Base-by-base conservation (phyloP, 2,888 invertebrate species). In the Volucella zonaria region DNA sequence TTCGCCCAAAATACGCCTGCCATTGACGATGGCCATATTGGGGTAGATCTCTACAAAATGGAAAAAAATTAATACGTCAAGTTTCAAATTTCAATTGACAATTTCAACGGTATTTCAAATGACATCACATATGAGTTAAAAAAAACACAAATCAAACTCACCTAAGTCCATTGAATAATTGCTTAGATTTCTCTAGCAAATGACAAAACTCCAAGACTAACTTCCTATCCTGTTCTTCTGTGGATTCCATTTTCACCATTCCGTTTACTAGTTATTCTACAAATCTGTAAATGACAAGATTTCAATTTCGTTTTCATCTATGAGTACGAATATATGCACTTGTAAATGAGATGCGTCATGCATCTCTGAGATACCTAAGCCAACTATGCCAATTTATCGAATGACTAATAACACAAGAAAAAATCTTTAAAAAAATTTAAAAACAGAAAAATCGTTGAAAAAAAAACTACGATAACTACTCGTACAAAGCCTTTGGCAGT, bases 21-120 rank as follows among this genome's bases (percentile, higher is more conserved):
- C 98, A 99, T 92, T 98, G 98, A 91, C 97, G 97, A 93, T 98
- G 97, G 14, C 98, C 98, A 93, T 98, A 98, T 92, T 98, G 98
- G 49, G 99, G 98, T 88, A 99, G 93, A 93, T 98, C 98, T 90
- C 98, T 98, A 92, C 43, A 31, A 78, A 59, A 51, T 45, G 0
- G 40, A 23, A 23, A 43, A n/a, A 56, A 49, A 42, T 52, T 11
- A 58, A 61, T 40, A 15, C 0, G 11, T 23, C 23, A n/a, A 67
- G 70, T n/a, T n/a, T 6, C 0, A 59, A n/a, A 18, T 76, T 58
- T 23, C 18, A 23, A 3, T 23, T 23, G 18, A 23, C 18, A 23
- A 23, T 23, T 23, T 10, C 64, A 56, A 52, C 59, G 23, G 18
- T 42, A 47, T 11, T 67, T 31, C 2, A 18, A 23, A 31, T 31